Evolutionary conservation across 1,140 invertebrate genomes (phyloP).

Genomic region (Mizuhopecten yessoensis): DNA sequence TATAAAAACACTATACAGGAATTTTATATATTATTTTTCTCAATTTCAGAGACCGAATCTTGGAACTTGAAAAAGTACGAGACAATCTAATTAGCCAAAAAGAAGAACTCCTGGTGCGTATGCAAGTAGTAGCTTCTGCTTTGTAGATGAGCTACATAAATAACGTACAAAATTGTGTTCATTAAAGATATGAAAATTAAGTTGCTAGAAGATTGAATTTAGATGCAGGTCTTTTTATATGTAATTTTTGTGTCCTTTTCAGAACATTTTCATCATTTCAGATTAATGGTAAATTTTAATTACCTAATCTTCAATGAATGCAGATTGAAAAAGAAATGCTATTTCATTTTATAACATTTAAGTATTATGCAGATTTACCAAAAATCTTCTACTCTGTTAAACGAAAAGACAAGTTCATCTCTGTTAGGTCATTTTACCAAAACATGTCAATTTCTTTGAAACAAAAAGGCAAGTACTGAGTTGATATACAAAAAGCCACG

Average conservation of each 20-base stretch:
- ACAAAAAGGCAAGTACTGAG: conserved; percentile 71
- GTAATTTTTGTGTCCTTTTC: neutral
- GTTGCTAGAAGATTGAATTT: neutral
- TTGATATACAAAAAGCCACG: conserved; percentile 76
- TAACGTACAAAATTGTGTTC: neutral
- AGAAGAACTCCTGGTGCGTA: conserved; percentile 75
- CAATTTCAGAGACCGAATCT: conserved; percentile 69
- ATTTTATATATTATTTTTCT: conserved; percentile 42
- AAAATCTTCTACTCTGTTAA: too few relatives aligned
- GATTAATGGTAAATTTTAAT: too few relatives aligned
- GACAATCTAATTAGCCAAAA: conserved; percentile 78
- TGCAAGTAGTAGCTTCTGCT: neutral
- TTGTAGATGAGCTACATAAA: neutral
- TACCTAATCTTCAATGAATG: too few relatives aligned
- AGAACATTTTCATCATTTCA: neutral
- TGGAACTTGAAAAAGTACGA: conserved; percentile 75
- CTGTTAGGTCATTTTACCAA: neutral
- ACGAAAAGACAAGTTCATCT: neutral
- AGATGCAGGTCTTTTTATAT: neutral
- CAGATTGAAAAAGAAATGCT: too few relatives aligned
- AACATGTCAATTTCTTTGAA: conserved; percentile 9
- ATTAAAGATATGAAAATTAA: neutral
- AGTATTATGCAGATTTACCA: too few relatives aligned
- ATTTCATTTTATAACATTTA: too few relatives aligned
- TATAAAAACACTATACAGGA: too few relatives aligned